These are phyloP conservation scores for Pedionomus torquatus DNA, from an alignment of 2,113 vertebrate genomes.

Conservation along the genomic window DNA sequence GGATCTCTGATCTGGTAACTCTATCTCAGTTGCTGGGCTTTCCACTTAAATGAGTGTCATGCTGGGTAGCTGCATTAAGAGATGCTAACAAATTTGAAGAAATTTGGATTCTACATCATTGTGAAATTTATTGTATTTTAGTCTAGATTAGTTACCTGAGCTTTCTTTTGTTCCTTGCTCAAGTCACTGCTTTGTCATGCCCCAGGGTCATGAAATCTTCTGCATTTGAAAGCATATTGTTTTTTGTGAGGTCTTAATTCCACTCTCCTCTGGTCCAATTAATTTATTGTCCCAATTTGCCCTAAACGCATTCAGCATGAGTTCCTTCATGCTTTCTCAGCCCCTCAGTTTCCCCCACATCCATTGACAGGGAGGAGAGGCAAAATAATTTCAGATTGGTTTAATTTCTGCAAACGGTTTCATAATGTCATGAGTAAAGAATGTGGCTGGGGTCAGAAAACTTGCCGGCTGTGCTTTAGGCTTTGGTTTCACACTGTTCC, in stretches of 20 bases:
- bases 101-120: slow-evolving; percentile 37
- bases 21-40: background rate
- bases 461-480: background rate
- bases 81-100: slow-evolving; percentile 19
- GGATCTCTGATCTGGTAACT: background rate
- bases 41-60: background rate
- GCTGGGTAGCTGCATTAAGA: slow-evolving; percentile 10
- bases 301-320: too few relatives aligned
- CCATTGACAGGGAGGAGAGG: background rate
- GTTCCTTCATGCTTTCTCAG: too few relatives aligned
- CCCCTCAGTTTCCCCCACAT: too few relatives aligned
- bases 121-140: too few relatives aligned
- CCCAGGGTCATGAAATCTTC: too few relatives aligned
- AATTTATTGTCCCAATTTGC: too few relatives aligned
- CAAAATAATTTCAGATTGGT: slow-evolving; percentile 1
- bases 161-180: too few relatives aligned
- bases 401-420: slow-evolving; percentile 37
- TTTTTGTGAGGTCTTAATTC: too few relatives aligned
- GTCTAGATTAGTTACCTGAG: too few relatives aligned
- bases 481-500: background rate
- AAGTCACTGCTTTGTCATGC: too few relatives aligned
- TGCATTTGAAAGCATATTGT: too few relatives aligned
- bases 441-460: slow-evolving; percentile 10
- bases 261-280: too few relatives aligned
- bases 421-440: slow-evolving; percentile 1